A percentile compares a stretch with the other conserved stretches of the same genome.
Evolutionary conservation across 37 sponge, comb jelly and placozoan genomes (phyloP).

Genomic region (Halisarca cf. caerulea): DNA sequence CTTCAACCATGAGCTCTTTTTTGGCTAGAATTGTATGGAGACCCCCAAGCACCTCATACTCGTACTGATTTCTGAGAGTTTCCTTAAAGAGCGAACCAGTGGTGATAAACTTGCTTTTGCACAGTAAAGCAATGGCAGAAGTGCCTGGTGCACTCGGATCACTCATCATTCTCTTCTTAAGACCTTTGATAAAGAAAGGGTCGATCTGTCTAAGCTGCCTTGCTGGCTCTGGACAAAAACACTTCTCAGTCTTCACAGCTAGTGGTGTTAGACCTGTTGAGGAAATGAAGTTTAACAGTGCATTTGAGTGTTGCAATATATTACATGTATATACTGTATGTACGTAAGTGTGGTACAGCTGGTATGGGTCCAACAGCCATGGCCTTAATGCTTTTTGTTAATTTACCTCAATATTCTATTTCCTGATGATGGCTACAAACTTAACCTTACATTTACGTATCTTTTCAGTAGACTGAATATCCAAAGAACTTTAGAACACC

Average conservation of each 20-base stretch:
- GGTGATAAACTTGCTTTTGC: neutral
- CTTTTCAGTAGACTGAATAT: too few species aligned
- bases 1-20: neutral
- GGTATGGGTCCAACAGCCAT: too few species aligned
- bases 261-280: too few species aligned
- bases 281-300: too few species aligned
- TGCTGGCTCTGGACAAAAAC: neutral
- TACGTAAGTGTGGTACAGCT: too few species aligned
- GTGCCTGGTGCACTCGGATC: conserved; percentile 18
- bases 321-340: too few species aligned
- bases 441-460: too few species aligned
- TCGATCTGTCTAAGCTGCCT: conserved; percentile 34
- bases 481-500: too few species aligned
- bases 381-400: too few species aligned
- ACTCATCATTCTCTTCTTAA: neutral
- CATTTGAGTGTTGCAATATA: too few species aligned
- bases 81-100: neutral
- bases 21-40: conserved; percentile 30
- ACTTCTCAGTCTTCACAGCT: neutral
- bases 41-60: conserved; percentile 56
- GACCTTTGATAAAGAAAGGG: neutral
- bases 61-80: conserved; percentile 24
- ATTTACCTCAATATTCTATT: too few species aligned
- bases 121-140: neutral
- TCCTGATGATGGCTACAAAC: too few species aligned